A percentile compares a stretch with the other conserved stretches of the same genome.
These are phyloP conservation scores for Argya squamiceps DNA, from an alignment of 2,797 vertebrate genomes.

Conservation along the genomic window DNA sequence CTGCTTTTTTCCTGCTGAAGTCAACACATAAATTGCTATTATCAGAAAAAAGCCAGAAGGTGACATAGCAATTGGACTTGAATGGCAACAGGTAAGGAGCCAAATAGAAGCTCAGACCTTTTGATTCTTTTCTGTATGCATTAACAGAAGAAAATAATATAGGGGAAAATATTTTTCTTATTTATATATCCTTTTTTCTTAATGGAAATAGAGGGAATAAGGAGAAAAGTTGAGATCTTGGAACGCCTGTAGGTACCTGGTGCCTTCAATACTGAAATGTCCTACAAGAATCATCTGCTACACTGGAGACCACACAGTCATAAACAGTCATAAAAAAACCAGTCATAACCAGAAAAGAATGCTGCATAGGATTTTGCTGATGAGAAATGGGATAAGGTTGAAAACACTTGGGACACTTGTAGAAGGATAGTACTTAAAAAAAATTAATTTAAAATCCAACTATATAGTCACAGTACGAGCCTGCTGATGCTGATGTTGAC, in stretches of 20 bases:
- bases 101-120: not conserved
- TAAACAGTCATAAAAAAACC: not conserved
- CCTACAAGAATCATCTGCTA: not conserved
- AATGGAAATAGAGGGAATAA: not conserved
- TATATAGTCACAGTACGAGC: not conserved
- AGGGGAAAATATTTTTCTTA: not conserved
- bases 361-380: not conserved
- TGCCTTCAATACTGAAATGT: not conserved
- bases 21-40: not conserved
- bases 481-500: not conserved
- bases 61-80: not conserved
- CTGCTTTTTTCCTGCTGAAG: not conserved
- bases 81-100: not conserved
- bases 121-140: not conserved
- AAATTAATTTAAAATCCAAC: not conserved
- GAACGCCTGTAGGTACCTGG: not conserved
- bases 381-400: not conserved
- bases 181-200: not conserved
- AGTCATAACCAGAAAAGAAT: not conserved
- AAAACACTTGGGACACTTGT: not conserved
- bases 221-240: not conserved
- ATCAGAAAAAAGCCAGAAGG: not conserved
- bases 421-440: not conserved
- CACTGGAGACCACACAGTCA: not conserved
- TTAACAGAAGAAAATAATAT: not conserved